Percentiles rank a stretch among this genome's conserved stretches.
Evolutionary conservation across 1,140 invertebrate genomes (phyloP).

Genomic region (Atta cephalotes): DNA sequence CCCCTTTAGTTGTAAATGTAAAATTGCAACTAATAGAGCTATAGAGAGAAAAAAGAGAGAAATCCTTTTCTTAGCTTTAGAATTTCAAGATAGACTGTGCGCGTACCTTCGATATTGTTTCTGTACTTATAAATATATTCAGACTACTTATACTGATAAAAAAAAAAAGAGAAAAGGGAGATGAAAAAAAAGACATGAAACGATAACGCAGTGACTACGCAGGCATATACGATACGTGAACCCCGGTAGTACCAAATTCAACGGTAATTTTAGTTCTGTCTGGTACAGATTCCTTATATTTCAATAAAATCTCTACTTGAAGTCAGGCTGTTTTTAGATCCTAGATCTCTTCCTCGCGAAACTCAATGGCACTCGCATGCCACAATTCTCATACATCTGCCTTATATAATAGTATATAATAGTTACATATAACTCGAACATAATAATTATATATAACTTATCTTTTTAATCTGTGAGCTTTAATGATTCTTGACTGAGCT

Average conservation of each 20-base stretch:
- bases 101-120: conserved; percentile 85
- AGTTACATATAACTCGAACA: background rate
- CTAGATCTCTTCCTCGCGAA: conserved; percentile 8
- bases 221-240: conserved; percentile 85
- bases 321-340: conserved; percentile 49
- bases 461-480: background rate
- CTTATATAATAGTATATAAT: background rate
- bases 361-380: background rate
- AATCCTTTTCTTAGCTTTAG: conserved; percentile 83
- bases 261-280: conserved; percentile 87
- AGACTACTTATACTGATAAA: conserved; percentile 79
- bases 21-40: conserved; percentile 67
- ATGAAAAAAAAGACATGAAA: conserved; percentile 56
- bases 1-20: conserved; percentile 80
- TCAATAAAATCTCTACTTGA: conserved; percentile 86
- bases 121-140: conserved; percentile 86
- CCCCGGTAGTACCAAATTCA: conserved; percentile 86
- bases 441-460: background rate
- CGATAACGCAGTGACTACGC: conserved; percentile 80
- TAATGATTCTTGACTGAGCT: background rate
- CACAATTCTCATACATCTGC: background rate
- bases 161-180: background rate
- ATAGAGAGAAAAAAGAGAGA: conserved; percentile 56
- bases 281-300: conserved; percentile 87
- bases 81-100: conserved; percentile 84